Percentiles rank a stretch among this genome's conserved stretches.
Evolutionary conservation across 2,113 vertebrate genomes (phyloP).

Genomic region (Danionella cerebrum): DNA sequence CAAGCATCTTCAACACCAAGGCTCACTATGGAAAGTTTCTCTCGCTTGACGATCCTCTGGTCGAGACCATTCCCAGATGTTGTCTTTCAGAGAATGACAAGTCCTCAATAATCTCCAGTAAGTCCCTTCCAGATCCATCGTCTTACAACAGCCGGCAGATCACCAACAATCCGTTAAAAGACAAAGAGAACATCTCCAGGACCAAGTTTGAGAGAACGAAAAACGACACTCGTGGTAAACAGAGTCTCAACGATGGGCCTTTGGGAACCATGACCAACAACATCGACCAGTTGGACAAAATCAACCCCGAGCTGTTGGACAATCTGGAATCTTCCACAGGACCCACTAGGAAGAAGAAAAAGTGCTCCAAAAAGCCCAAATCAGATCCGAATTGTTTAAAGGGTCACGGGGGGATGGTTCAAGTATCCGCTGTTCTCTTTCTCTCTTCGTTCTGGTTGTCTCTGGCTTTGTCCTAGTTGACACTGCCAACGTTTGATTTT

Average conservation of each 20-base stretch:
- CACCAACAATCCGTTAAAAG: slow-evolving; percentile 79
- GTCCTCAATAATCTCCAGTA: slow-evolving; percentile 82
- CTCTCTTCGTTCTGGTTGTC: slow-evolving; percentile 60
- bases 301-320: slow-evolving; percentile 76
- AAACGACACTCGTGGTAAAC: slow-evolving; percentile 84
- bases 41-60: slow-evolving; percentile 63
- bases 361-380: slow-evolving; percentile 89
- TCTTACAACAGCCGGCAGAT: slow-evolving; percentile 77
- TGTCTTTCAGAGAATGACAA: slow-evolving; percentile 85
- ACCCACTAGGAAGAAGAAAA: slow-evolving; percentile 88
- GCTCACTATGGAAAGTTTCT: slow-evolving; percentile 66
- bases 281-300: slow-evolving; percentile 75
- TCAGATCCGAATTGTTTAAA: slow-evolving; percentile 87
- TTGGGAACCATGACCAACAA: slow-evolving; percentile 85
- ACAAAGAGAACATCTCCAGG: slow-evolving; percentile 88
- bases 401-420: slow-evolving; percentile 49
- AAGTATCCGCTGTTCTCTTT: slow-evolving; percentile 50
- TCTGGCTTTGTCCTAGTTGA: slow-evolving; percentile 64
- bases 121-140: slow-evolving; percentile 64
- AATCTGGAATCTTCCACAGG: slow-evolving; percentile 79
- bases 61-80: slow-evolving; percentile 68
- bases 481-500: slow-evolving; percentile 56
- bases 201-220: slow-evolving; percentile 78
- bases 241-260: slow-evolving; percentile 84
- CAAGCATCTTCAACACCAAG: slow-evolving; percentile 74